Evolutionary conservation across 2,888 invertebrate genomes (phyloP).

Genomic region (Achlya flavicornis): DNA sequence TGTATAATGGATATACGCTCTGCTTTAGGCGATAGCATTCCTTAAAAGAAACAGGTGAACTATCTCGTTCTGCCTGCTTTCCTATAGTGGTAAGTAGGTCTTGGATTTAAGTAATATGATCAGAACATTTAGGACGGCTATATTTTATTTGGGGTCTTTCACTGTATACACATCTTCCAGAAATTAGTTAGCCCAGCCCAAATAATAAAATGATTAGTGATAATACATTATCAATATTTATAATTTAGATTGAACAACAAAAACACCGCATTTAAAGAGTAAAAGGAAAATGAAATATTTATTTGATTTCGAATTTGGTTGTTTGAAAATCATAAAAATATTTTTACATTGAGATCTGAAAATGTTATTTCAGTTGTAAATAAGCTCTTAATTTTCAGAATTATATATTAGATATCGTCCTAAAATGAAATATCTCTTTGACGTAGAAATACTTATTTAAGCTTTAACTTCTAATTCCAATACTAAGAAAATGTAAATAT

Average conservation of each 20-base stretch:
- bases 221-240: too few relatives aligned
- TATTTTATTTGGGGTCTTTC: neutral
- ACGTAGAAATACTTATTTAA: slow-evolving; percentile 1
- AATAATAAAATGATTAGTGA: too few relatives aligned
- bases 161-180: too few relatives aligned
- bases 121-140: neutral
- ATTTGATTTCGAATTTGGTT: neutral
- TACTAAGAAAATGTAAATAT: neutral
- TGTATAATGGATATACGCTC: slow-evolving; percentile 1
- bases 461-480: neutral
- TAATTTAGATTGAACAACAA: too few relatives aligned
- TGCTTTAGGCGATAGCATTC: neutral
- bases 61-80: neutral
- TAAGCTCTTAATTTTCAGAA: slow-evolving; percentile 4
- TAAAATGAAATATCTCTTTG: neutral
- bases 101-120: neutral
- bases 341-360: neutral
- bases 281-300: neutral
- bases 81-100: neutral
- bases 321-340: neutral
- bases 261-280: neutral
- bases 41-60: neutral
- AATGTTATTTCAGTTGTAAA: slow-evolving; percentile 1
- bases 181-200: too few relatives aligned
- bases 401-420: neutral